Evolutionary conservation across 2,888 invertebrate species (phyloP), one percentile per base, ranked within the genome.

Genomic region (Adelphocoris suturalis): DNA sequence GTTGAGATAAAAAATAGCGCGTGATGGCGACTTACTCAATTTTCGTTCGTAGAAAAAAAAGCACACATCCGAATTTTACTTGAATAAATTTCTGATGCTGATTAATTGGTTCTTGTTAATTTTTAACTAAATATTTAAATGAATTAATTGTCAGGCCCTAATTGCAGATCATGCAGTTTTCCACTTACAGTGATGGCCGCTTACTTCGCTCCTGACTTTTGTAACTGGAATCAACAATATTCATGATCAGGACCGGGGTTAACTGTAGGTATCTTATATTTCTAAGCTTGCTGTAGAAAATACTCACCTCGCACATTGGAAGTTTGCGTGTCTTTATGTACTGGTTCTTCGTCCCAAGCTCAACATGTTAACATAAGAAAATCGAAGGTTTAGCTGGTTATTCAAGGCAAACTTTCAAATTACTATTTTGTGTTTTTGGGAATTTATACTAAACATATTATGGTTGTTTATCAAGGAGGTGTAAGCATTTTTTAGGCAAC

Each of bases 241-340:
- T 57, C n/a, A 57, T 57, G n/a, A n/a, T 2, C 7, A 37, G 2
- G 37, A 37, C 2, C 37, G 7, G 2, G 37, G 37, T 37, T 37
- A n/a, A n/a, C n/a, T n/a, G n/a, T 37, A 37, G 2, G 7, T 4
- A 37, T 37, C 37, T 37, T 37, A 37, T 37, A 37, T 7, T 37
- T 37, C 7, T 37, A 37, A 4, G 37, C 37, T 37, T 19, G 9
- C n/a, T 61, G 16, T 9, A 7, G 19, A 68, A 37, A 68, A 68
- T 11, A 68, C 23, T 68, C 11, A 68, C 68, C 19, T 27, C 27
- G 27, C 23, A 68, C 27, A 37, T 19, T 5, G 52, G 88, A 28
- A 2, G 88, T 88, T 37, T 88, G 88, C n/a, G 88, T 88, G 37
- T 88, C 80, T 55, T 88, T 88, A 52, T 80, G 80, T n/a, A 48